Evolutionary conservation across 2,113 vertebrate genomes (phyloP).

Genomic region (Ictalurus punctatus): DNA sequence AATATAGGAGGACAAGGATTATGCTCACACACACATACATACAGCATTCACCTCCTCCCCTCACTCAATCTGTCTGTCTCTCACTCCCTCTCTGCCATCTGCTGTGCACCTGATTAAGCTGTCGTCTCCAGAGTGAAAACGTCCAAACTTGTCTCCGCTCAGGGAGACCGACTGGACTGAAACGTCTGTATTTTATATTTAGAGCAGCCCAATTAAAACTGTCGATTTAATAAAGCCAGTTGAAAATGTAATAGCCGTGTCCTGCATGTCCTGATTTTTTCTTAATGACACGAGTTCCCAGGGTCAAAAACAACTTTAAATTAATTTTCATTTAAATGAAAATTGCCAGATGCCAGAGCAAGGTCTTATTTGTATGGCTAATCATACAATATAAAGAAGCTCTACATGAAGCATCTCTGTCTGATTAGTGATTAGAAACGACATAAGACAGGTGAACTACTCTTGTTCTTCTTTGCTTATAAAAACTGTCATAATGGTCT

Average conservation of each 20-base stretch:
- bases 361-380: neutral
- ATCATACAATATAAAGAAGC: neutral
- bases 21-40: neutral
- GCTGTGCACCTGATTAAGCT: slow-evolving; percentile 18
- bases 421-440: neutral
- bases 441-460: neutral
- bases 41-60: neutral
- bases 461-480: neutral
- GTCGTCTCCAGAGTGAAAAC: slow-evolving; percentile 25
- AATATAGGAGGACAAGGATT: neutral
- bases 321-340: neutral
- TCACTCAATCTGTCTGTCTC: neutral
- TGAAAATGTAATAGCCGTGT: neutral
- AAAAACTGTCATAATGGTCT: neutral
- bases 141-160: slow-evolving; percentile 1
- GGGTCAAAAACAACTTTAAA: neutral
- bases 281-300: neutral
- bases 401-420: neutral
- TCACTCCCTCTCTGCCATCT: slow-evolving; percentile 12
- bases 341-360: neutral
- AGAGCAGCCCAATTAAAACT: neutral
- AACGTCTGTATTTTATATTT: neutral
- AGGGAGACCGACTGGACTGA: neutral
- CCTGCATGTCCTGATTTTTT: neutral
- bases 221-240: neutral